A percentile compares a stretch with the other conserved stretches of the same genome.
Evolutionary conservation across 92 coral and sea anemone genomes (phyloP).

Genomic region (Diadumene lineata): DNA sequence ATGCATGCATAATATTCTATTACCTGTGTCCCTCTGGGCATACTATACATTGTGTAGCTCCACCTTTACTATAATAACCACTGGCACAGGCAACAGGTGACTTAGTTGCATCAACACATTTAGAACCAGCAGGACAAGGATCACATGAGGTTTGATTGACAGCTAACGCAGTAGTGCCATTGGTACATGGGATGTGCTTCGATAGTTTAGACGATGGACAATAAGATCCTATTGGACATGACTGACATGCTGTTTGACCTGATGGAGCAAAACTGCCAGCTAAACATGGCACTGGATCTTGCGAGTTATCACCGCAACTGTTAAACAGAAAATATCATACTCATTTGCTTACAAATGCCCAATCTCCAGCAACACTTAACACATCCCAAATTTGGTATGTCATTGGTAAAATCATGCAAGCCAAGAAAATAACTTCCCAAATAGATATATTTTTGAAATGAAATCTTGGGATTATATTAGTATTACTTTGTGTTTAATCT

Average conservation of each 20-base stretch:
- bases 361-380: too few relatives aligned
- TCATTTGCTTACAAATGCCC: too few relatives aligned
- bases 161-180: constrained; percentile 63
- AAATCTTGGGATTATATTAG: too few relatives aligned
- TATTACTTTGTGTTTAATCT: too few relatives aligned
- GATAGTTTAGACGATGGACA: constrained; percentile 50
- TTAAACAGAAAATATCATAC: too few relatives aligned
- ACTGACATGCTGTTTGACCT: constrained; percentile 52
- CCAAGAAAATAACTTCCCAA: too few relatives aligned
- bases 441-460: too few relatives aligned
- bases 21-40: constrained; percentile 65
- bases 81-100: constrained; percentile 62
- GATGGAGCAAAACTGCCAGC: constrained; percentile 69
- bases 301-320: constrained; percentile 43
- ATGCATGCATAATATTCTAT: background rate
- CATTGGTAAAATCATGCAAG: too few relatives aligned
- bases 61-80: constrained; percentile 64
- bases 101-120: constrained; percentile 54
- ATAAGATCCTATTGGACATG: constrained; percentile 58
- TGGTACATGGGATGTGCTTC: constrained; percentile 59
- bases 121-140: constrained; percentile 67
- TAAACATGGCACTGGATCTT: constrained; percentile 58
- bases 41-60: constrained; percentile 69
- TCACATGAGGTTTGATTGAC: constrained; percentile 50
- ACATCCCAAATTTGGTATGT: too few relatives aligned